A percentile compares a stretch with the other conserved stretches of the same genome.
Evolutionary conservation across 1,140 invertebrate species (phyloP).

Genomic region (Drosophila truncata): DNA sequence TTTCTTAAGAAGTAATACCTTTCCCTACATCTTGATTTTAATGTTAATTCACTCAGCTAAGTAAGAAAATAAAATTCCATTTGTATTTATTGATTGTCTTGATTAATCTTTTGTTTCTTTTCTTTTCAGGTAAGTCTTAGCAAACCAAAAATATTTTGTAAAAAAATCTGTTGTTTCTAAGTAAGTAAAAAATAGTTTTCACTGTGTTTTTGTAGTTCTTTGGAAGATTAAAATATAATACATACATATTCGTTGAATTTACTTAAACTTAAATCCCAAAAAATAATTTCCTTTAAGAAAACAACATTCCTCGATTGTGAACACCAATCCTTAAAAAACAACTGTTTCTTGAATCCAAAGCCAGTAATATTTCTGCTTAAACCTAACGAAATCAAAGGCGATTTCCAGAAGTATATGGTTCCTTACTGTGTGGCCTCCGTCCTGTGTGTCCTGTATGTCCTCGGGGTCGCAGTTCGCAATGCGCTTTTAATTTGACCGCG

Average conservation of each 20-base stretch:
- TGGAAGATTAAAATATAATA: background rate
- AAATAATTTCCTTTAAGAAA: background rate
- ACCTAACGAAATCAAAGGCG: background rate
- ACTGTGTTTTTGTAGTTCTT: background rate
- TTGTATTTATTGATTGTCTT: background rate
- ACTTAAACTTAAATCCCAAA: background rate
- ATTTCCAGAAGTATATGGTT: no score
- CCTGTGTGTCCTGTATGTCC: slow-evolving; percentile 3
- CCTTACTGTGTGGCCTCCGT: background rate
- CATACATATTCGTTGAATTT: background rate
- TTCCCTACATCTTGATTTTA: no score
- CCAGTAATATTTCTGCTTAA: background rate
- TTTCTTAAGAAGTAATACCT: background rate
- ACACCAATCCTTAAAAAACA: background rate
- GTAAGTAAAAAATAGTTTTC: background rate
- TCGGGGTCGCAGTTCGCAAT: slow-evolving; percentile 40
- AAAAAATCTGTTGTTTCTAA: background rate
- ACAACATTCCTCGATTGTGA: background rate
- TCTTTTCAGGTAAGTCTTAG: slow-evolving; percentile 2
- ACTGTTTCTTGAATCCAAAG: background rate
- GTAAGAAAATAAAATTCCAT: no score
- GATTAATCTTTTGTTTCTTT: background rate
- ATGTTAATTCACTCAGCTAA: no score
- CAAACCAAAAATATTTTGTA: background rate
- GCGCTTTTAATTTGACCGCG: slow-evolving; percentile 74